A percentile compares a stretch with the other conserved stretches of the same genome.
These are phyloP conservation scores for Meteorus sp. DNA, from an alignment of 1,140 invertebrate genomes.

Conservation along the genomic window DNA sequence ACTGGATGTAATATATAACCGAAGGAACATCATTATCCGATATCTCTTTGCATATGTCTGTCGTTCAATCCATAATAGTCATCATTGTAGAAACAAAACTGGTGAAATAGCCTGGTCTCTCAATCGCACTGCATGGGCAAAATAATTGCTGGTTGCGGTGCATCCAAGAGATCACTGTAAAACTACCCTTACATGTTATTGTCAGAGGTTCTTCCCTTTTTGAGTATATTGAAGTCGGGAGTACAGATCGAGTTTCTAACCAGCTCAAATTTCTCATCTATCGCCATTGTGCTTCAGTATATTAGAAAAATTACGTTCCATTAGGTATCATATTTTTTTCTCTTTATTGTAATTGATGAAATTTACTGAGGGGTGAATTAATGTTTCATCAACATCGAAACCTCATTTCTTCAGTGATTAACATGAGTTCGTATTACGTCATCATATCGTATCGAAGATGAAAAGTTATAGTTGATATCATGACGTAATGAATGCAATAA, in stretches of 20 bases:
- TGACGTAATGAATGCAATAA: too few species aligned
- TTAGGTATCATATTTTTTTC: not conserved
- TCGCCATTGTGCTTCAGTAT: not conserved
- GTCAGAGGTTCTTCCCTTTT: slow-evolving; percentile 11
- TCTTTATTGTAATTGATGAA: too few species aligned
- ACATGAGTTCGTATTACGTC: too few species aligned
- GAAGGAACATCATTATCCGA: slow-evolving; percentile 16
- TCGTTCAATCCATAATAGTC: slow-evolving; percentile 3
- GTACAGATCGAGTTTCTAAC: not conserved
- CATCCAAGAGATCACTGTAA: slow-evolving; percentile 15
- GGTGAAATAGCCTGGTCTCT: slow-evolving; percentile 13
- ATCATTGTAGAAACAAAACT: slow-evolving; percentile 25
- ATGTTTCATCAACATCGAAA: too few species aligned
- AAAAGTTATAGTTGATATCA: too few species aligned
- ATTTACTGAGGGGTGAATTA: too few species aligned
- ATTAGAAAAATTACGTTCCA: not conserved
- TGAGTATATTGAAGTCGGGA: not conserved
- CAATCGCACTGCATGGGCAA: slow-evolving; percentile 6
- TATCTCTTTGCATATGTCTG: slow-evolving; percentile 13
- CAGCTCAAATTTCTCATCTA: slow-evolving; percentile 6
- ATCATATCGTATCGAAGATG: too few species aligned
- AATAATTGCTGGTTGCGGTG: slow-evolving; percentile 33
- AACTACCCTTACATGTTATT: slow-evolving; percentile 20
- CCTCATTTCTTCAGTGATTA: too few species aligned
- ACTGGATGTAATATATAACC: not conserved